These are phyloP conservation scores for Spizella passerina DNA, from an alignment of 2,797 vertebrate genomes.

Conservation along the genomic window DNA sequence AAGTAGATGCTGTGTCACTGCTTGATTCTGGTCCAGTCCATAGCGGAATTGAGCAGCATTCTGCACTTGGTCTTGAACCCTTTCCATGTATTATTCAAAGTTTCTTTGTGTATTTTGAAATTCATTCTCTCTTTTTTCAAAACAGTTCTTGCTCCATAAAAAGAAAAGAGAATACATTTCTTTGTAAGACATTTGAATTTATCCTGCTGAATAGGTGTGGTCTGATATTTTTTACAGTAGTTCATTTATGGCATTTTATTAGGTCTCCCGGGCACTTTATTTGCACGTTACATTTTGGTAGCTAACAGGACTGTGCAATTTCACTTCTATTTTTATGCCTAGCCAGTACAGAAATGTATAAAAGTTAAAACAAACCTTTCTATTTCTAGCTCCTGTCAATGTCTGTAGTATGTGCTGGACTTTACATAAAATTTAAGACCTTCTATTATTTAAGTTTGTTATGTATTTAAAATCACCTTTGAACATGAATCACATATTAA, in stretches of 20 bases:
- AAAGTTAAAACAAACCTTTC: slow-evolving; percentile 57
- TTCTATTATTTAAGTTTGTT: background rate
- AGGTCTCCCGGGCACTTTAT: slow-evolving; percentile 66
- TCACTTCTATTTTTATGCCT: slow-evolving; percentile 61
- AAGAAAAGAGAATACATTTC: slow-evolving; percentile 54
- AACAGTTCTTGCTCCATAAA: slow-evolving; percentile 32
- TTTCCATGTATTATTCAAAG: background rate
- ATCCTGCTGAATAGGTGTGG: slow-evolving; percentile 66
- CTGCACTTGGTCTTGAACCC: background rate
- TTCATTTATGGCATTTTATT: slow-evolving; percentile 69
- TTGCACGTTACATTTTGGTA: slow-evolving; percentile 61
- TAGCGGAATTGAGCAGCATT: background rate
- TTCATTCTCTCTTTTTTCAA: background rate
- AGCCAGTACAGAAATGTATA: slow-evolving; percentile 35
- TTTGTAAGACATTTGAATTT: slow-evolving; percentile 56
- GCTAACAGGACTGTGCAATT: slow-evolving; percentile 50
- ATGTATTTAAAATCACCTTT: background rate
- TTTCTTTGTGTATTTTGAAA: slow-evolving; percentile 33
- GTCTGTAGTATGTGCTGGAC: background rate
- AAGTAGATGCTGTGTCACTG: background rate
- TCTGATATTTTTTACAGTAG: slow-evolving; percentile 67
- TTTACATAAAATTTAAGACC: background rate
- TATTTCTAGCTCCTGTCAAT: slow-evolving; percentile 36
- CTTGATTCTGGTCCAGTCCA: background rate
- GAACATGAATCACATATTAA: background rate